A percentile compares a stretch with the other conserved stretches of the same genome.
These are phyloP conservation scores for Polyommatus iphigenia DNA, from an alignment of 2,888 invertebrate species.

Conservation along the genomic window DNA sequence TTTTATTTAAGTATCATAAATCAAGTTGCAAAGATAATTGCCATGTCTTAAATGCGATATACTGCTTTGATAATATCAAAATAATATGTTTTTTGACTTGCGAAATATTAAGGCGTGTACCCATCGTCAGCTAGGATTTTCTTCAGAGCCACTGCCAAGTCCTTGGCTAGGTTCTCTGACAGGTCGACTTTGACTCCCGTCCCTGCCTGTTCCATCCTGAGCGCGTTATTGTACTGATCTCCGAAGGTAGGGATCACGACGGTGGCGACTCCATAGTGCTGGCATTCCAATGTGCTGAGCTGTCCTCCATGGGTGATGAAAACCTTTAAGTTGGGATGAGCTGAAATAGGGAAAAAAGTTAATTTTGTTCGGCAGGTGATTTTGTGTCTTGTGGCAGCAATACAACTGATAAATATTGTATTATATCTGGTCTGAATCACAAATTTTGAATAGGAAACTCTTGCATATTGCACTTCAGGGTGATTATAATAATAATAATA, in stretches of 20 bases:
- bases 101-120: background rate
- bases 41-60: no score
- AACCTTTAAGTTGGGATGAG: constrained; percentile 23
- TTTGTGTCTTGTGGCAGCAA: no score
- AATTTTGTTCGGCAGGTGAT: background rate
- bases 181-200: background rate
- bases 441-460: no score
- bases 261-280: background rate
- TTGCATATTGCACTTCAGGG: no score
- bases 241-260: background rate
- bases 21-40: no score
- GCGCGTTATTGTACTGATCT: background rate
- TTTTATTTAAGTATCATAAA: no score
- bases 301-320: constrained; percentile 17
- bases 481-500: no score
- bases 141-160: background rate
- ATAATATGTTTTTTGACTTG: background rate
- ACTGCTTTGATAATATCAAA: background rate
- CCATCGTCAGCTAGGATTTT: constrained; percentile 3
- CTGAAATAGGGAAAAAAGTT: background rate
- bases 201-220: background rate
- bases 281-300: background rate
- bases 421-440: no score
- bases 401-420: no score
- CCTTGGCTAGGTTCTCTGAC: background rate